Evolutionary conservation across 2,888 invertebrate species (phyloP), one percentile per base, ranked within the genome.

Genomic region (Mallateleia sp.): DNA sequence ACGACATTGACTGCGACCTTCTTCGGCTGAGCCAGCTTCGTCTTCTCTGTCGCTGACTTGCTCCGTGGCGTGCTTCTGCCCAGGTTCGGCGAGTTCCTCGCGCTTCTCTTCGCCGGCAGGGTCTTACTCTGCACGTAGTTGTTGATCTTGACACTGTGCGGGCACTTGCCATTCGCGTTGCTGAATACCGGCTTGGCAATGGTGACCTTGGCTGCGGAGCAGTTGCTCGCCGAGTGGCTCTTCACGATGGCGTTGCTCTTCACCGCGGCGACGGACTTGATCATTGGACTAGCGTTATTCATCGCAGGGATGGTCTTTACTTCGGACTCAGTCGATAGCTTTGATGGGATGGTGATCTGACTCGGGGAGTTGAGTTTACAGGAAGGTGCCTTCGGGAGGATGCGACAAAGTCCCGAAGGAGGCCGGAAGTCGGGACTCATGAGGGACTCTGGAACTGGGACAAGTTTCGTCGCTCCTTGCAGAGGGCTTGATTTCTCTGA

Each of bases 361-460:
- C 92, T 92, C 0, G 94, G 94, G n/a, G 94, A 94, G 64, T 91
- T 94, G 20, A 94, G 84, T 88, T 93, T 93, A 67, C 93, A 94
- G 22, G 94, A 90, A 6, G 91, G 91, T 2, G 93, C 93, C 42
- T 93, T 93, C 14, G 93, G 90, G 72, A 94, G 83, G 67, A 94
- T 90, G 69, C 93, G 90, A 15, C 93, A 93, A 3, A 94, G 88
- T 42, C 94, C 94, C 3, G 94, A 94, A 2, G 94, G 94, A 25
- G 94, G 94, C 58, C 94, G 96, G 94, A 97, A 97, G 94, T 98
- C 98, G 0, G 98, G 98, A 93, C 98, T 98, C 97, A 98, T 98
- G 1, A 98, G 95, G 0, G 98, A 97, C 94, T 98, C 98, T 0
- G 98, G 98, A 32, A 98, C 98, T 0, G 98, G 98, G 0, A 98